Evolutionary conservation across 2,888 invertebrate species (phyloP).

Genomic region (Hoplodrina ambigua): DNA sequence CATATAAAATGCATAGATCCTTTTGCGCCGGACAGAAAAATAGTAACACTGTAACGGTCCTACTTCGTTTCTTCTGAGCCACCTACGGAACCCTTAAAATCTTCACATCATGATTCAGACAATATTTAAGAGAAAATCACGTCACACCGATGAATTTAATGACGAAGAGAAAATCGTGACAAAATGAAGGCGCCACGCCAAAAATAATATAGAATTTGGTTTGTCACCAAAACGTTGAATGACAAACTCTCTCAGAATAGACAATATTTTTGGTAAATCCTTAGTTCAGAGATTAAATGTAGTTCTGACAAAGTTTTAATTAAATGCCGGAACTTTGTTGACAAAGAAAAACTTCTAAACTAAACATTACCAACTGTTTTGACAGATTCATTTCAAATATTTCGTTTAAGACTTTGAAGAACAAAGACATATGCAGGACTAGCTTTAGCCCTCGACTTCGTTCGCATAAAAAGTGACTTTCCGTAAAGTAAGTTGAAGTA

Average conservation of each 20-base stretch:
- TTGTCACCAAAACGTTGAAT: constrained; percentile 45
- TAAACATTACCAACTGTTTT: not conserved
- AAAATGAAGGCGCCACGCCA: constrained; percentile 57
- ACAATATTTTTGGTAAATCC: constrained; percentile 19
- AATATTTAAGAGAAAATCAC: constrained; percentile 10
- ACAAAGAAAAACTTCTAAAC: not conserved
- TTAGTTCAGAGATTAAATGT: constrained; percentile 20
- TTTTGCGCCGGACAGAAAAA: too few relatives aligned
- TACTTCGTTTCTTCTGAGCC: too few relatives aligned
- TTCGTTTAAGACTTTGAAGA: constrained; percentile 12
- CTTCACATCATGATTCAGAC: constrained; percentile 1
- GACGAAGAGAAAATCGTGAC: constrained; percentile 8
- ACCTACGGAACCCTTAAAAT: too few relatives aligned
- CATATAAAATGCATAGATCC: too few relatives aligned
- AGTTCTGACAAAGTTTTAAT: constrained; percentile 9
- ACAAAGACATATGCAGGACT: constrained; percentile 10
- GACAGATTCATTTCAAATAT: constrained; percentile 3
- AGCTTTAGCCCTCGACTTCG: too few relatives aligned
- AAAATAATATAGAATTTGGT: constrained; percentile 44
- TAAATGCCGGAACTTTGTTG: not conserved
- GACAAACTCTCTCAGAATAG: constrained; percentile 48
- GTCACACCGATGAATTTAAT: constrained; percentile 24
- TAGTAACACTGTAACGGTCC: too few relatives aligned
- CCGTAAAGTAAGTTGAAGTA: too few relatives aligned
- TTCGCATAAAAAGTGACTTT: too few relatives aligned